Evolutionary conservation across 2,888 invertebrate species (phyloP).

Genomic region (Scaptomyza parva): DNA sequence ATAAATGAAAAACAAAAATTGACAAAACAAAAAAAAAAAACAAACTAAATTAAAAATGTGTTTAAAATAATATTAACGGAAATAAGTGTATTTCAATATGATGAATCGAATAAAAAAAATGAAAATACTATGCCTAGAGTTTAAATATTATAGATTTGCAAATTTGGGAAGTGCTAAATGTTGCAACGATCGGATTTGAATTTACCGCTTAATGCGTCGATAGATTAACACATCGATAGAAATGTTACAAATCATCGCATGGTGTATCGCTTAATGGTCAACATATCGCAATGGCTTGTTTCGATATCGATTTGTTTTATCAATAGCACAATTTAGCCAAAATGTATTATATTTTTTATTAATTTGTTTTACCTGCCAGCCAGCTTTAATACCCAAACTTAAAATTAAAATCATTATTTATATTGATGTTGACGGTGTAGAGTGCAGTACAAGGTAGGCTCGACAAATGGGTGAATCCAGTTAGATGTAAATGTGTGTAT

Average conservation of each 20-base stretch:
- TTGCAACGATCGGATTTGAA: neutral
- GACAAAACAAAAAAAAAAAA: constrained; percentile 8
- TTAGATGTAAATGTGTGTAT: constrained; percentile 1
- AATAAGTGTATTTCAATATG: constrained; percentile 70
- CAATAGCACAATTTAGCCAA: constrained; percentile 33
- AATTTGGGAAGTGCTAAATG: too few species aligned
- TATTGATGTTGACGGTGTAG: constrained; percentile 7
- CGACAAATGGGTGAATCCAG: constrained; percentile 2
- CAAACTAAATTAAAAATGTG: constrained; percentile 62
- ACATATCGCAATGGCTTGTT: neutral
- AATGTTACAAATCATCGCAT: neutral
- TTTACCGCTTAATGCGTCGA: neutral
- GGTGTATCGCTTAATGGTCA: neutral
- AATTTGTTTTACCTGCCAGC: constrained; percentile 9
- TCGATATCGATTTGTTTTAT: constrained; percentile 13
- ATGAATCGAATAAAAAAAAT: constrained; percentile 74
- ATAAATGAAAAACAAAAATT: neutral
- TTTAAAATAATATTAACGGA: constrained; percentile 67
- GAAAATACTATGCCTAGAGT: constrained; percentile 36
- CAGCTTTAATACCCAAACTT: neutral
- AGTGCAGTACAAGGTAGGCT: constrained; percentile 33
- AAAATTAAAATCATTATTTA: neutral
- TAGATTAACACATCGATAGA: neutral
- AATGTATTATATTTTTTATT: constrained; percentile 32
- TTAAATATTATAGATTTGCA: neutral